phyloP scores from a whole-genome alignment of 1,140 invertebrate genomes.

The Heterodera carotae region DNA sequence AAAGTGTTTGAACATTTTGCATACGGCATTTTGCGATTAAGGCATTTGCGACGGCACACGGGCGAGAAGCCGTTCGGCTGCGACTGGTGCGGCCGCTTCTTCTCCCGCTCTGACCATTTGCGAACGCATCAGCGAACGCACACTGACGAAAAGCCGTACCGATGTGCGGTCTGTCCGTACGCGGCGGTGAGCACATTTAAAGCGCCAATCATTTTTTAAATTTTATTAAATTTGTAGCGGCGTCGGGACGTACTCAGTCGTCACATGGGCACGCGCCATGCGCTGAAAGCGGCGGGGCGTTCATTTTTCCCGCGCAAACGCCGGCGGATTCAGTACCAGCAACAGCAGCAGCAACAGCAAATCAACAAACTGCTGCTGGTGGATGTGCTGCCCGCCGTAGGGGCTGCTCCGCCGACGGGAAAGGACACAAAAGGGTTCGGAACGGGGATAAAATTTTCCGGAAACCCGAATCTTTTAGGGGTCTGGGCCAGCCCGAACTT shows the following conservation, averaged over 20 bases:
- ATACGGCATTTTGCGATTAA: too few species aligned
- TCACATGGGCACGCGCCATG: constrained; percentile 58
- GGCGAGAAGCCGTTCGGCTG: constrained; percentile 88
- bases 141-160: constrained; percentile 90
- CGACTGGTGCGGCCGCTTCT: constrained; percentile 95
- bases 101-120: constrained; percentile 93
- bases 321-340: constrained; percentile 19
- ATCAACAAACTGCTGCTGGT: constrained; percentile 21
- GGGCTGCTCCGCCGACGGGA: neutral
- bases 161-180: constrained; percentile 77
- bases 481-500: too few species aligned
- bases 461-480: too few species aligned
- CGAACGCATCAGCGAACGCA: constrained; percentile 83
- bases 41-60: constrained; percentile 73
- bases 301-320: constrained; percentile 40
- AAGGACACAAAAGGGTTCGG: neutral
- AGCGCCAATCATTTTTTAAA: neutral
- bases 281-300: constrained; percentile 44
- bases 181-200: constrained; percentile 47
- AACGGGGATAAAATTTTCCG: too few species aligned
- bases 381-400: neutral
- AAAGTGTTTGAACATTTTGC: too few species aligned
- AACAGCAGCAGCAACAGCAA: too few species aligned
- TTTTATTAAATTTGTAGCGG: constrained; percentile 44
- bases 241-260: constrained; percentile 61